Base-by-base conservation (phyloP, 2,797 vertebrate species). In the Sphaeramia orbicularis region DNA sequence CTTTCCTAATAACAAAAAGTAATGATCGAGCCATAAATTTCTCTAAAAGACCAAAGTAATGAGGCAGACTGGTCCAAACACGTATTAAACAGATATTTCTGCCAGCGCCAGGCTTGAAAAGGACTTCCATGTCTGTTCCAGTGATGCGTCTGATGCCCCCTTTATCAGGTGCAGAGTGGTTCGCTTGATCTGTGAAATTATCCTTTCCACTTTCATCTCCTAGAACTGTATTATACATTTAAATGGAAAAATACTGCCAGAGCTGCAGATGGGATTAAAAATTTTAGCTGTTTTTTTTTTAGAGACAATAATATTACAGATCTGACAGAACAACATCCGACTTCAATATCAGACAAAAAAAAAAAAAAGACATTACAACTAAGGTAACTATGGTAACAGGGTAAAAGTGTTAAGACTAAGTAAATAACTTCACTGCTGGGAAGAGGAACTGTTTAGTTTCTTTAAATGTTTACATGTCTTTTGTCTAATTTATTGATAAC, bases 61-160 rank as follows among this genome's bases (percentile, higher is more conserved):
- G n/a, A 21, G 13, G 21, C 24, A 16, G 15, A 21, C 41, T 2
- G 19, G 13, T 10, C 13, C 12, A 56, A 60, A 37, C 19, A 52
- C 6, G 43, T 13, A 54, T 47, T 10, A n/a, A 60, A 0, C 1
- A 50, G 2, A 78, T 49, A 16, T 47, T 53, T 53, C 49, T 48
- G 37, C 7, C 15, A 7, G 30, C 3, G 7, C 30, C 9, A 52
- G 51, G 36, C 21, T 57, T 7, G 6, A 7, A 71, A 57, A 55
- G 38, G 0, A 50, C 45, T 14, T 43, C 0, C 37, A 18, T 41
- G 24, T 1, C 19, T 45, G 37, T 3, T 55, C 10, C 35, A 8
- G 18, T 36, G 21, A 18, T 27, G 47, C 14, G 40, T 35, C 3
- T 12, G 8, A 6, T 15, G 27, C 13, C 36, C 45, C 18, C 1